phyloP scores from a whole-genome alignment of 2,113 vertebrate genomes.

The Sorex fumeus region DNA sequence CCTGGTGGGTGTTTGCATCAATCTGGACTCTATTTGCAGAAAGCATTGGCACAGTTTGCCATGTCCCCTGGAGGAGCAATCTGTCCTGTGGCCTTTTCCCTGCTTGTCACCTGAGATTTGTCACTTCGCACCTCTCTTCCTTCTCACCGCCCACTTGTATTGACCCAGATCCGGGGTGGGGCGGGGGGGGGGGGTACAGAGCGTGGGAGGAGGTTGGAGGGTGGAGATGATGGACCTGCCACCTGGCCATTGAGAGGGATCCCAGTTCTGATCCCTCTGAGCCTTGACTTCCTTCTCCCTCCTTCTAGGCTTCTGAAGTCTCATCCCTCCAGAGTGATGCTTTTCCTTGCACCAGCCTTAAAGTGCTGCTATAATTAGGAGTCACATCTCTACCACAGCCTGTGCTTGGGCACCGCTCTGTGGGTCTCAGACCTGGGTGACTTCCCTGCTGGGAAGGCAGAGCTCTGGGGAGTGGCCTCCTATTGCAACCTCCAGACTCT shows the following conservation, averaged over 20 bases:
- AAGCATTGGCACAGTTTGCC: constrained; percentile 45
- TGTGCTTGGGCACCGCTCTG: background rate
- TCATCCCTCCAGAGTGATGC: background rate
- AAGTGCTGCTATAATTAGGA: background rate
- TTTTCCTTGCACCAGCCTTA: background rate
- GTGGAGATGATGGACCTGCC: background rate
- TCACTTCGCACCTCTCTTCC: constrained; percentile 52
- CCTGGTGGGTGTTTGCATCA: constrained; percentile 32
- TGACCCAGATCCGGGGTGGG: constrained; percentile 50
- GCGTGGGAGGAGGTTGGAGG: background rate
- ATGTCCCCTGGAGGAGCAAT: constrained; percentile 51
- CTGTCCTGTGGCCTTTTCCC: constrained; percentile 58
- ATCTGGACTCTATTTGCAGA: constrained; percentile 53
- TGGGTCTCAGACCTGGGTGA: background rate
- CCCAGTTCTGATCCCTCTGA: background rate
- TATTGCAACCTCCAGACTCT: background rate
- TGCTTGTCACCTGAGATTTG: constrained; percentile 67
- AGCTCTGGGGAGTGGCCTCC: background rate
- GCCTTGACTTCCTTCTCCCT: background rate
- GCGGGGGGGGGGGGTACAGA: background rate
- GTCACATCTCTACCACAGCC: background rate
- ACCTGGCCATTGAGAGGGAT: background rate
- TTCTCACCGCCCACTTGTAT: constrained; percentile 55
- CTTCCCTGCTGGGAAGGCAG: background rate
- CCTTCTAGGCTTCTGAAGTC: background rate